Conservation (phyloP, 2,113 vertebrate genomes). For the Dicerorhinus sumatrensis region DNA sequence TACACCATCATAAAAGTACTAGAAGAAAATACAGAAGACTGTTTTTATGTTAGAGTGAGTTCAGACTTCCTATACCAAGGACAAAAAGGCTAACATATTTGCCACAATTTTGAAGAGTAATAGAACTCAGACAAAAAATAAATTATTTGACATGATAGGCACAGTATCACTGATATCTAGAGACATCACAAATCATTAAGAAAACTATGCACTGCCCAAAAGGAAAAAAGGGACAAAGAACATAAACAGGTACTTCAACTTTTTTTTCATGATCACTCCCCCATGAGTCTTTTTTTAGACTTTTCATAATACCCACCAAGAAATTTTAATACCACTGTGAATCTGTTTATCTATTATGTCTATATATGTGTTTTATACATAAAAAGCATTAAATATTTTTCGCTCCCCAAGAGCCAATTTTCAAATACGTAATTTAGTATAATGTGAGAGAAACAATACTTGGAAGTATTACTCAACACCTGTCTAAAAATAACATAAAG, state of each 20-base stretch:
- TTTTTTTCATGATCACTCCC: not conserved
- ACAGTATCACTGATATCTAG: not conserved
- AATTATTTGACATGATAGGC: not conserved
- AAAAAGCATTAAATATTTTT: not conserved
- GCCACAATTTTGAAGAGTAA: not conserved
- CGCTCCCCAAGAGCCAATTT: not conserved
- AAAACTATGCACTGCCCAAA: not conserved
- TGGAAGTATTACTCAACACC: not conserved
- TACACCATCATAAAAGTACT: not conserved
- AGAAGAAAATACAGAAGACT: not conserved
- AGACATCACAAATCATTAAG: conserved; percentile 26
- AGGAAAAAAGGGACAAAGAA: conserved; percentile 21
- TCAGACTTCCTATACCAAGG: not conserved
- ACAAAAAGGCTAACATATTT: not conserved
- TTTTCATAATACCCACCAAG: not conserved
- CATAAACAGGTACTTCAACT: not conserved
- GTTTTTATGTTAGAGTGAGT: not conserved
- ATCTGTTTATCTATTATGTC: not conserved
- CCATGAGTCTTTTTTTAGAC: not conserved
- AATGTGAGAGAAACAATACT: not conserved
- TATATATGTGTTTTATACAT: not conserved
- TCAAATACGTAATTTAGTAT: not conserved
- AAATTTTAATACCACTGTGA: not conserved
- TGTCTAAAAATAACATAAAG: not conserved
- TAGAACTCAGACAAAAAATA: not conserved